Percentiles rank a stretch among this genome's conserved stretches.
Conservation (phyloP, 2,888 invertebrate species). For the Danaus chrysippus region DNA sequence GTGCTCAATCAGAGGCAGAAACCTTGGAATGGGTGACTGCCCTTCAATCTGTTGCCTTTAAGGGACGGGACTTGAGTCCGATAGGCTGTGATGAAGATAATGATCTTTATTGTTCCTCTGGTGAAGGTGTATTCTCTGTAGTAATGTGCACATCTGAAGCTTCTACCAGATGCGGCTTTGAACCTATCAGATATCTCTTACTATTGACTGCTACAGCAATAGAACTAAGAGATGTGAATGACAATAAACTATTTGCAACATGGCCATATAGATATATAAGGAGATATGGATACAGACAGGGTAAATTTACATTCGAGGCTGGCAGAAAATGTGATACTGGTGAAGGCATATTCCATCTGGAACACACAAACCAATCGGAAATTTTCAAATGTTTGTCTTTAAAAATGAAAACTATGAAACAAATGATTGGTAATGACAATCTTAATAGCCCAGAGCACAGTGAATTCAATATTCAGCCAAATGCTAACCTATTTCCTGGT, state of each 20-base stretch:
- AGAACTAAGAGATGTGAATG: conserved; percentile 83
- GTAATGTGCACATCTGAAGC: conserved; percentile 88
- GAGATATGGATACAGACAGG: conserved; percentile 90
- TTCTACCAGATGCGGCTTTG: conserved; percentile 86
- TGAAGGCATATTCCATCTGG: conserved; percentile 89
- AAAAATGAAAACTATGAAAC: conserved; percentile 93
- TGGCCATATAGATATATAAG: conserved; percentile 93
- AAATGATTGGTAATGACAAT: conserved; percentile 85
- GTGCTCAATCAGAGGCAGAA: conserved; percentile 81
- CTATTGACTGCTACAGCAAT: conserved; percentile 87
- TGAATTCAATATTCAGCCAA: conserved; percentile 85
- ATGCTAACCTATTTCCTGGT: conserved; percentile 88
- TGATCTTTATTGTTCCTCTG: conserved; percentile 92
- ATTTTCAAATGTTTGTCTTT: conserved; percentile 89
- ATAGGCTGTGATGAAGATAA: conserved; percentile 89
- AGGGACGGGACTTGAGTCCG: conserved; percentile 80
- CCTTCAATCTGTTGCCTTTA: conserved; percentile 89
- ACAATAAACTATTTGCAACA: conserved; percentile 83
- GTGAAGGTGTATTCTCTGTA: conserved; percentile 89
- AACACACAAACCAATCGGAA: conserved; percentile 90
- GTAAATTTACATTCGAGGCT: conserved; percentile 93
- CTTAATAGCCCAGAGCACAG: conserved; percentile 82
- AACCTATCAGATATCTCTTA: conserved; percentile 84
- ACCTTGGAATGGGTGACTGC: conserved; percentile 88
- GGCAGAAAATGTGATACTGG: conserved; percentile 92